Conservation (phyloP, 2,888 invertebrate genomes). For the Kryphioiulus occultus region DNA sequence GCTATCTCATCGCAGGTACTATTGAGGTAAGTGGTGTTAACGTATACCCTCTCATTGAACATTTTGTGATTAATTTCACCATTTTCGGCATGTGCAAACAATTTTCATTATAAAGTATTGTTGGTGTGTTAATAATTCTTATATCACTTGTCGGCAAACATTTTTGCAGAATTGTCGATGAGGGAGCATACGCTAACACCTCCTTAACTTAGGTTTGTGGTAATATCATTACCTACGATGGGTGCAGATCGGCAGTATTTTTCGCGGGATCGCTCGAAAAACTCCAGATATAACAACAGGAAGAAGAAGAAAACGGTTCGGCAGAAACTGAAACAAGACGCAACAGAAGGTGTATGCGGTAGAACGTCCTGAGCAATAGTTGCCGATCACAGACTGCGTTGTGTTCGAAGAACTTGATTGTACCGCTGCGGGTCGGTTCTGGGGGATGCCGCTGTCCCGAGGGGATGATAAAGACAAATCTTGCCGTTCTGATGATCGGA, state of each 20-base stretch:
- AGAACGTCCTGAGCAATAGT: not conserved
- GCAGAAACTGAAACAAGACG: not conserved
- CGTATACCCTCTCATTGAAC: too few species aligned
- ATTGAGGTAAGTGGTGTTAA: too few species aligned
- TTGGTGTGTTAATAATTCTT: too few species aligned
- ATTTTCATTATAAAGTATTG: too few species aligned
- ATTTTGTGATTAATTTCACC: too few species aligned
- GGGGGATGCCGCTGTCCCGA: not conserved
- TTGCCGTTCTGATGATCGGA: not conserved
- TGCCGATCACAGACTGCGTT: not conserved
- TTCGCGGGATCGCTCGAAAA: too few species aligned
- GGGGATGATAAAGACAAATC: not conserved
- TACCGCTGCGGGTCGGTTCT: not conserved
- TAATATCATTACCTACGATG: too few species aligned
- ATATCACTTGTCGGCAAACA: too few species aligned
- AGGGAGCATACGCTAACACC: not conserved
- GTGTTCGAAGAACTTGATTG: slow-evolving; percentile 8
- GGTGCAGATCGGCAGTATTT: too few species aligned
- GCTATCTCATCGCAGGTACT: too few species aligned
- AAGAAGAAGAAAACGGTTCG: not conserved
- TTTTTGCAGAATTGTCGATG: not conserved
- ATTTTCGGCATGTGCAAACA: too few species aligned
- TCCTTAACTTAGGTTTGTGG: not conserved
- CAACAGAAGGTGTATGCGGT: not conserved
- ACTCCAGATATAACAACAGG: not conserved